phyloP scores from a whole-genome alignment of 2,888 invertebrate genomes.

The Myathropa florea region DNA sequence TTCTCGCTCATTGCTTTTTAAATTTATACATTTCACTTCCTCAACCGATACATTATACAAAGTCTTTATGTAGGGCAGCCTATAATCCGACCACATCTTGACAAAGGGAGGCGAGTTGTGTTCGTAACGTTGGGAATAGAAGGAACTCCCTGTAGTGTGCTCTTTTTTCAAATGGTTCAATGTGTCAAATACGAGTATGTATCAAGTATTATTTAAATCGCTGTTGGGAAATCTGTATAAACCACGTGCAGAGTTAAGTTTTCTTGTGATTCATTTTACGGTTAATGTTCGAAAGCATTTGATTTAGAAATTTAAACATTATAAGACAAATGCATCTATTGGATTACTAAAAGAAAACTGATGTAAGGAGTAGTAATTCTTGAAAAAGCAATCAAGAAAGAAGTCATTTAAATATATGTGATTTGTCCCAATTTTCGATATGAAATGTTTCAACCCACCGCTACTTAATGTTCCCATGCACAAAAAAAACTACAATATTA shows the following conservation, averaged over 20 bases:
- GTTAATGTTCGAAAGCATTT: too few species aligned
- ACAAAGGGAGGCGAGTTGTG: neutral
- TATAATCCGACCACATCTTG: neutral
- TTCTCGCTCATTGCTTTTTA: neutral
- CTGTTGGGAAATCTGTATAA: neutral
- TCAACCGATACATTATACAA: constrained; percentile 1
- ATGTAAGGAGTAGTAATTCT: too few species aligned
- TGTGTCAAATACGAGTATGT: neutral
- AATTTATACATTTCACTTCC: constrained; percentile 2
- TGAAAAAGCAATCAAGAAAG: too few species aligned
- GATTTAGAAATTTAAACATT: too few species aligned
- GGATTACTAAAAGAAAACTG: too few species aligned
- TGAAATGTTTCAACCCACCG: too few species aligned
- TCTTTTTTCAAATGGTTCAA: neutral
- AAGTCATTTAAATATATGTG: too few species aligned
- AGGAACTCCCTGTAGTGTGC: neutral
- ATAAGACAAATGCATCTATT: too few species aligned
- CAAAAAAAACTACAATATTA: neutral
- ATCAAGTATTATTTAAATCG: neutral
- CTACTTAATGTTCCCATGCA: neutral
- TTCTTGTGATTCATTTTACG: neutral
- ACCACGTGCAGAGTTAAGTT: neutral
- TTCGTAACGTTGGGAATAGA: neutral
- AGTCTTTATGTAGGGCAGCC: neutral
- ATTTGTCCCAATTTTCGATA: too few species aligned